Evolutionary conservation across 2,113 vertebrate species (phyloP), one percentile per base, ranked within the genome.

Genomic region (Urocitellus parryii): DNA sequence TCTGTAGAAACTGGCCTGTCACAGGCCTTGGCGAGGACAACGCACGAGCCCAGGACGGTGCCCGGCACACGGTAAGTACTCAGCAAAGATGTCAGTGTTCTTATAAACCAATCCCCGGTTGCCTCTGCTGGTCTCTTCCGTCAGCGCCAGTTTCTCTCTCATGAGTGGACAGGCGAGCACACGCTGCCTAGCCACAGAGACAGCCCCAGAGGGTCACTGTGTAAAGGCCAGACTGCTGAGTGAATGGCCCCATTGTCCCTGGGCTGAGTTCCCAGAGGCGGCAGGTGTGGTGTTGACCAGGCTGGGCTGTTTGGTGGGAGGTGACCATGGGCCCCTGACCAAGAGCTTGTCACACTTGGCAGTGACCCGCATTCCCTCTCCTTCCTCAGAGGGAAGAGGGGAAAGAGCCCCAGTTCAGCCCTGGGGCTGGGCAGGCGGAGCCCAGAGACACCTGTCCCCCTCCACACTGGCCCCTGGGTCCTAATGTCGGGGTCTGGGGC

Each of bases 181-280:
- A 70, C 24, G 78, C 77, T 56, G 34, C 93, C 85, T 85, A 79
- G 73, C 81, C 88, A 79, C 1, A 0, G 11, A 85, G 37, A 91
- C 18, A 67, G 92, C 95, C 88, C 86, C 89, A 98, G 94, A 88
- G 80, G 83, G 63, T 79, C 88, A 91, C 92, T 12, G 51, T 90
- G 78, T 79, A 9, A 88, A 18, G 68, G 24, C 48, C 4, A 80
- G 1, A 68, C 84, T n/a, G 56, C 86, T n/a, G 56, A 34, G 94
- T 97, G 96, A 98, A 98, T 97, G 95, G 86, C 61, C 77, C 90
- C 95, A 56, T 95, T 98, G 97, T 98, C 1, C 27, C 53, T 2
- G 37, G 70, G 72, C 80, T 48, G 86, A 91, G 61, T 92, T 96
- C 82, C 84, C 88, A 78, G 93, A 96, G 83, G 48, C 27, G 17